Percentiles rank a stretch among this genome's conserved stretches.
Evolutionary conservation across 2,888 invertebrate species (phyloP).

Genomic region (Caenorhabditis becei): DNA sequence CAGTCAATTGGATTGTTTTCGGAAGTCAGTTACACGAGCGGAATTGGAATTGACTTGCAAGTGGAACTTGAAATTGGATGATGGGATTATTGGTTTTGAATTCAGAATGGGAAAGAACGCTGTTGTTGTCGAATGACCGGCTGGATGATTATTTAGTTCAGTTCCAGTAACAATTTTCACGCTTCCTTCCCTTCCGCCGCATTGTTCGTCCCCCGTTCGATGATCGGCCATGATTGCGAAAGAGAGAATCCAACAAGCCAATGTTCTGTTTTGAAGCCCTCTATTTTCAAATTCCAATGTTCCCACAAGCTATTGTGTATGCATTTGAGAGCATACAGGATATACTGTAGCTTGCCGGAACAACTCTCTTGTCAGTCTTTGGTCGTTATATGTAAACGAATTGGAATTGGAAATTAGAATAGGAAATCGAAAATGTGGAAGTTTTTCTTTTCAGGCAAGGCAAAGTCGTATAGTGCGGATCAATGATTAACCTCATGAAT

Average conservation of each 20-base stretch:
- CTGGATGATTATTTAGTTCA: neutral
- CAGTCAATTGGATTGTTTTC: constrained; percentile 45
- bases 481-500: constrained; percentile 37
- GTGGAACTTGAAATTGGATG: too few species aligned
- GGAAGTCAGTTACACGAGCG: constrained; percentile 5
- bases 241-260: neutral
- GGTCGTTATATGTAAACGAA: neutral
- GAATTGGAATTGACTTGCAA: neutral
- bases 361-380: neutral
- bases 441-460: neutral
- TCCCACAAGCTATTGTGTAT: neutral
- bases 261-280: neutral
- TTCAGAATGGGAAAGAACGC: neutral
- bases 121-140: neutral
- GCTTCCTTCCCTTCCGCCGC: neutral
- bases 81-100: too few species aligned
- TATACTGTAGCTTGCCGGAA: neutral
- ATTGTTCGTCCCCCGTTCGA: neutral
- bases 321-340: neutral
- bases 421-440: too few species aligned
- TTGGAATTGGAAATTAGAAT: too few species aligned
- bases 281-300: neutral
- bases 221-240: constrained; percentile 15
- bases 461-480: neutral
- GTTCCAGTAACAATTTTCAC: neutral